Evolutionary conservation across 2,113 vertebrate genomes (phyloP).

Genomic region (Xenopus laevis): DNA sequence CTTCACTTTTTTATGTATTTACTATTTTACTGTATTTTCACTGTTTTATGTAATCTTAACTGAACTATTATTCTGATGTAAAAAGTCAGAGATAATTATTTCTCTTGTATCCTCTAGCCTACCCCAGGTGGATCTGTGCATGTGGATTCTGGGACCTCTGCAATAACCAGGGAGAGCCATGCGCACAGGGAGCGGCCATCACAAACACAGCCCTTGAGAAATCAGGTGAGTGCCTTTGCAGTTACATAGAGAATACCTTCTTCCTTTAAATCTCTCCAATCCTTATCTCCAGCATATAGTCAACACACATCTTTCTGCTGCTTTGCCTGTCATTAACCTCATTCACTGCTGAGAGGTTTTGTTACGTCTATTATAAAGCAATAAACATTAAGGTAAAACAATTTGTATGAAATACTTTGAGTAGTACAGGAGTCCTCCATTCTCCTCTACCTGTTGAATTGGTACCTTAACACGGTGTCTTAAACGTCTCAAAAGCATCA

Average conservation of each 20-base stretch:
- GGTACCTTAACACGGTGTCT: neutral
- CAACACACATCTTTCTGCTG: neutral
- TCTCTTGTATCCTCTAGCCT: constrained; percentile 68
- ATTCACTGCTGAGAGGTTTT: neutral
- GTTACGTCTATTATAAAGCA: neutral
- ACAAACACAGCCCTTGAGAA: constrained; percentile 84
- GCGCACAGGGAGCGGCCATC: constrained; percentile 85
- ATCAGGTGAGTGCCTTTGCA: constrained; percentile 73
- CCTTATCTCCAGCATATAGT: neutral
- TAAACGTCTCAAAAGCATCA: constrained; percentile 11
- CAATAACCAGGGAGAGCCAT: constrained; percentile 87
- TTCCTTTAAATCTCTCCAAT: neutral
- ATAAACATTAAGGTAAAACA: neutral
- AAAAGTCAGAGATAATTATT: too few relatives aligned
- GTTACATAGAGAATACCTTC: neutral
- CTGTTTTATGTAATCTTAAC: too few relatives aligned
- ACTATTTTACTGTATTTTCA: too few relatives aligned
- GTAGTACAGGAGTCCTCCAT: neutral
- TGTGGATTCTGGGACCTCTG: constrained; percentile 88
- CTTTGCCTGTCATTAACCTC: constrained; percentile 6
- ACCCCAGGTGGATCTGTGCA: constrained; percentile 93
- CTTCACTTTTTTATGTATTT: too few relatives aligned
- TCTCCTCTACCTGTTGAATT: neutral
- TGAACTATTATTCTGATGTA: too few relatives aligned
- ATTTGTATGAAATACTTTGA: neutral